Conservation (phyloP, 1,140 invertebrate species). For the Leptopilina boulardi region DNA sequence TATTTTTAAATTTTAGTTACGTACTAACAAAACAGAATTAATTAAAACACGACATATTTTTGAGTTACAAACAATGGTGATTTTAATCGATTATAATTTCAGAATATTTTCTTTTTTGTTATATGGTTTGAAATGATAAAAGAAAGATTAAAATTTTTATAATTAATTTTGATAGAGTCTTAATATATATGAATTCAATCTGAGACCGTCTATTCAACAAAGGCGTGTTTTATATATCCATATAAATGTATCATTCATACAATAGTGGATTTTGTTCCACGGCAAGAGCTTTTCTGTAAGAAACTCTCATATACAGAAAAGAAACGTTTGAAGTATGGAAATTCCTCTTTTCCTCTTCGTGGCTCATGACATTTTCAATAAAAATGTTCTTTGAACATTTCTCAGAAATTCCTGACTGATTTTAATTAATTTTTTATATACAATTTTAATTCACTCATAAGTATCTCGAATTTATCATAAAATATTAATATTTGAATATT, state of each 20-base stretch:
- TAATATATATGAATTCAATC: constrained; percentile 9
- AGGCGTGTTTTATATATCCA: background rate
- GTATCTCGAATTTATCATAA: too few relatives aligned
- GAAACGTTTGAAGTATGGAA: background rate
- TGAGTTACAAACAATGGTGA: too few relatives aligned
- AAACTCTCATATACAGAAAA: background rate
- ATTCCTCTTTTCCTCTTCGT: background rate
- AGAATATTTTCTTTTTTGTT: too few relatives aligned
- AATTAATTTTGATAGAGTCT: too few relatives aligned
- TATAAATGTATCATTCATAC: background rate
- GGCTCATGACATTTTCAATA: background rate
- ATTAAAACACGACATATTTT: too few relatives aligned
- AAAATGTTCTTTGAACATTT: background rate
- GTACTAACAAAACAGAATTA: too few relatives aligned
- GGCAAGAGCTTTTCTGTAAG: background rate
- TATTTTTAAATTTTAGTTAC: too few relatives aligned
- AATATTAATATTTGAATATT: too few relatives aligned
- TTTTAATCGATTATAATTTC: too few relatives aligned
- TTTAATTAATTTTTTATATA: background rate
- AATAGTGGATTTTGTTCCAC: background rate
- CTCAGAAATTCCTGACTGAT: background rate
- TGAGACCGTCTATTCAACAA: background rate
- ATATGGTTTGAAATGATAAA: too few relatives aligned
- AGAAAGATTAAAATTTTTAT: too few relatives aligned
- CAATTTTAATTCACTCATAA: background rate